These are phyloP conservation scores for Spondyliosoma cantharus DNA, from an alignment of 2,797 vertebrate species.

Conservation along the genomic window DNA sequence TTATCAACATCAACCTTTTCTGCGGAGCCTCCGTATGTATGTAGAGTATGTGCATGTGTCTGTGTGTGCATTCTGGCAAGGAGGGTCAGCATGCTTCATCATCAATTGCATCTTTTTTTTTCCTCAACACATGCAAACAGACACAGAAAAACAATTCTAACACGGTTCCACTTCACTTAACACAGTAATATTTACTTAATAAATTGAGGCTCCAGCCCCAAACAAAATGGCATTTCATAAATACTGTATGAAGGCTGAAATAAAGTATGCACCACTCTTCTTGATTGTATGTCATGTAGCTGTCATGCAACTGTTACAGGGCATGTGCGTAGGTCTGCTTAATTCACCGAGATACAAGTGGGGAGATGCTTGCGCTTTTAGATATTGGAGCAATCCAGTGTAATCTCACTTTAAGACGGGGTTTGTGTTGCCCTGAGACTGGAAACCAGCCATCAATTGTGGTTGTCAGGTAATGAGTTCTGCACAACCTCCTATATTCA, in stretches of 20 bases:
- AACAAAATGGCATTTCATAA: conserved; percentile 38
- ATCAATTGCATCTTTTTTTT: conserved; percentile 34
- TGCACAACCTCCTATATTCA: background rate
- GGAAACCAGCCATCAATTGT: background rate
- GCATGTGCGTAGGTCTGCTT: conserved; percentile 3
- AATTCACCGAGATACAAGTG: conserved; percentile 31
- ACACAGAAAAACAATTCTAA: conserved; percentile 25
- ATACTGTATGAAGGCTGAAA: conserved; percentile 37
- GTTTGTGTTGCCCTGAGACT: conserved; percentile 10
- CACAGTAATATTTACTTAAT: conserved; percentile 39
- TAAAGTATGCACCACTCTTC: conserved; percentile 5
- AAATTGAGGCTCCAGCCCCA: conserved; percentile 31
- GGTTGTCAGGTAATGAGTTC: conserved; percentile 15
- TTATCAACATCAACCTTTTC: conserved; percentile 49
- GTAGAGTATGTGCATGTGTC: background rate
- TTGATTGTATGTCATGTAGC: conserved; percentile 39
- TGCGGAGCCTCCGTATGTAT: background rate
- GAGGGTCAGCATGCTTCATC: conserved; percentile 20
- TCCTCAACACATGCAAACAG: conserved; percentile 19
- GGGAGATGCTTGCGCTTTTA: background rate
- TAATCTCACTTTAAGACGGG: background rate
- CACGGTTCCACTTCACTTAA: conserved; percentile 39
- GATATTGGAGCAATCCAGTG: conserved; percentile 8
- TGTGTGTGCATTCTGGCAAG: background rate
- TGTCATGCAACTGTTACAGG: conserved; percentile 20